These are phyloP conservation scores for Etheostoma perlongum DNA, from an alignment of 2,797 vertebrate species.

Conservation along the genomic window DNA sequence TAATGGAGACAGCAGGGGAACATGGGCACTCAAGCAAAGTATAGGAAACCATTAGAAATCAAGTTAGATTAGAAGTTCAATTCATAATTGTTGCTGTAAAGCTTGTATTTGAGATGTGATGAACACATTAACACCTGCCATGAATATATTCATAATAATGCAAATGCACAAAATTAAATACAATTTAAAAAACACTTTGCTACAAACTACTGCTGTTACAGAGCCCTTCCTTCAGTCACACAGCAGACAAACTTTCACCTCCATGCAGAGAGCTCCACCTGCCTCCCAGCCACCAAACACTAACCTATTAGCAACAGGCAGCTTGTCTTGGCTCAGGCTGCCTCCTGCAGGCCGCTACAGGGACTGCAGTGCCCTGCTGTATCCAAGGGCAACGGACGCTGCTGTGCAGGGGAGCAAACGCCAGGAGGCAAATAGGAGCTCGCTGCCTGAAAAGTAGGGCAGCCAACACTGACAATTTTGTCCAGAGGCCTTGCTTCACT, in stretches of 20 bases:
- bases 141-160: not conserved
- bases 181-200: not conserved
- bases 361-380: not conserved
- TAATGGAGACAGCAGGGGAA: not conserved
- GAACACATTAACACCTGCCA: not conserved
- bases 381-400: fast-evolving
- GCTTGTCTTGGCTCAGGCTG: slow-evolving; percentile 24
- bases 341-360: slow-evolving; percentile 41
- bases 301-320: fast-evolving
- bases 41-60: not conserved
- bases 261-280: slow-evolving; percentile 44
- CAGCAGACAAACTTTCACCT: not conserved
- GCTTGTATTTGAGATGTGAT: not conserved
- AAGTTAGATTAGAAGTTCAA: not conserved
- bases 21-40: not conserved
- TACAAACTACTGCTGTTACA: not conserved
- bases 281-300: slow-evolving; percentile 1
- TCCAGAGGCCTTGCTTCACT: slow-evolving; percentile 59
- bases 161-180: not conserved
- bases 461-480: slow-evolving; percentile 47
- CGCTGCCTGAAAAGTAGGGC: slow-evolving; percentile 69
- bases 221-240: not conserved
- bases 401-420: slow-evolving; percentile 12
- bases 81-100: not conserved
- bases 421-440: slow-evolving; percentile 70